Base-by-base conservation (phyloP, 2,113 vertebrate genomes). In the Calypte anna region DNA sequence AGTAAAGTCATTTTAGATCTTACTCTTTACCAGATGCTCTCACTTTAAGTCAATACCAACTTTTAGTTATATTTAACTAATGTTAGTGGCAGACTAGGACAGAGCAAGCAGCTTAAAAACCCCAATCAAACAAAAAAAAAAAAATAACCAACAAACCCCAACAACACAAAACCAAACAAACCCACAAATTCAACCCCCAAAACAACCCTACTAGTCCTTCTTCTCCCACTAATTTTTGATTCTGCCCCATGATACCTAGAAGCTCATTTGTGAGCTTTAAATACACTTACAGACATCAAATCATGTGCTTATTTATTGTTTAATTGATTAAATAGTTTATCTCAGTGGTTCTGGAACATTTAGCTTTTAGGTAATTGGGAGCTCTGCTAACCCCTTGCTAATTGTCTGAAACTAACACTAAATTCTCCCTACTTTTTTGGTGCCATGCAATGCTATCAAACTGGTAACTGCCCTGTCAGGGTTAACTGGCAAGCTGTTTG, bases 1-100 rank as follows among this genome's bases (percentile, higher is more conserved):
- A 94, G 30, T 7, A 93, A 68, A 69, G 92, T 30, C 97, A 97
- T 97, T 87, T 75, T 91, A 73, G 30, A 5, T 30, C 25, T 79
- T 70, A 10, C 15, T 51, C 6, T 76, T 77, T 30, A 69, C 19
- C 18, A 68, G 21, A 61, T 17, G 8, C 5, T 74, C 44, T 86
- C 86, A 15, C 9, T 33, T 55, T 44, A 78, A 84, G 43, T 48
- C 57, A 75, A 11, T 17, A 13, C 18, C 57, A 64, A 16, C 13
- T 84, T 53, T 61, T 72, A 64, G 8, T 18, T 88, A 25, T 12
- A 25, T 15, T 62, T 31, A 66, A 25, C 27, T 43, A 36, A 43
- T 3, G 2, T 7, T 61, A 91, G 21, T 14, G 0, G 33, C 8
- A 94, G 27, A 57, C 10, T 30, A 85, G 16, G 87, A n/a, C 6